Evolutionary conservation across 2,113 vertebrate genomes (phyloP).

Genomic region (Pseudorectes ferrugineus): DNA sequence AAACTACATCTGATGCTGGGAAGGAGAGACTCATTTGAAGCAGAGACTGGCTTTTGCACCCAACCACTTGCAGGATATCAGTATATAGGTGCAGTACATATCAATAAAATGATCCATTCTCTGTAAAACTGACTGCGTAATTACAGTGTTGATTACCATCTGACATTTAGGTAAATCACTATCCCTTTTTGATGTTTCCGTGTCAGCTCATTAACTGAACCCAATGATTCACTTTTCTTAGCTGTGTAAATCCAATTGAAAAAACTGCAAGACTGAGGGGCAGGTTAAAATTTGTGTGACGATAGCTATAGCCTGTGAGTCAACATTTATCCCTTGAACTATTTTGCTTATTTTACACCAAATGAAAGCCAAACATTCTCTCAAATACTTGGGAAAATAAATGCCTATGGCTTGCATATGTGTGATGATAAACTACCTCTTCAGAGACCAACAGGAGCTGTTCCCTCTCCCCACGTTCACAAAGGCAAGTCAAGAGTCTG

Average conservation of each 20-base stretch:
- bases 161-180: neutral
- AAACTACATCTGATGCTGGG: neutral
- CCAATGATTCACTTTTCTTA: neutral
- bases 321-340: neutral
- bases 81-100: neutral
- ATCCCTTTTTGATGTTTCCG: neutral
- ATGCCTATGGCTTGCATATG: neutral
- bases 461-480: fast-evolving
- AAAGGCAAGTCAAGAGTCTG: neutral
- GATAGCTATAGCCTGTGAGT: neutral
- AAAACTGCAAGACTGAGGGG: neutral
- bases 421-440: neutral
- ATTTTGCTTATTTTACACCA: neutral
- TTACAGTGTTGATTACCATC: neutral
- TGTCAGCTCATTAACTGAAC: neutral
- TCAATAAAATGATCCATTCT: neutral
- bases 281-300: neutral
- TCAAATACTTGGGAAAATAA: neutral
- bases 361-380: neutral
- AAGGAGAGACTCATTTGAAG: neutral
- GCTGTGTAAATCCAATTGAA: neutral
- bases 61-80: neutral
- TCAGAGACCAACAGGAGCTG: neutral
- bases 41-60: neutral
- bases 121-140: neutral